phyloP scores from a whole-genome alignment of 2,797 vertebrate species.

The Heteromormyrus szaboi region DNA sequence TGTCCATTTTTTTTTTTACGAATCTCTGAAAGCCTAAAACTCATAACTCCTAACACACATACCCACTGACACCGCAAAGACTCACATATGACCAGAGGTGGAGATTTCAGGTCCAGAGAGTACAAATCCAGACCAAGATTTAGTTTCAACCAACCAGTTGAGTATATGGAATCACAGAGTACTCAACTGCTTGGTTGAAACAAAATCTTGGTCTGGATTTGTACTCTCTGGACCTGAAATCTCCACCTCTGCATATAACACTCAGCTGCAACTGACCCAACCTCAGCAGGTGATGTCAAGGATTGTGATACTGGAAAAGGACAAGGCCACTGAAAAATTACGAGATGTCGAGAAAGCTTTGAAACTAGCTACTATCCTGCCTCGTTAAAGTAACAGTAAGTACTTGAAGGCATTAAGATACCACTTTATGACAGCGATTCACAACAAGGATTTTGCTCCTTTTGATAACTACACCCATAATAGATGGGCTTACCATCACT shows the following conservation, averaged over 20 bases:
- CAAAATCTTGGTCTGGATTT: not conserved
- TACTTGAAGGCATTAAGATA: not conserved
- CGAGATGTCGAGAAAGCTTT: not conserved
- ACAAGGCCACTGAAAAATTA: not conserved
- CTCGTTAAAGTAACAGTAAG: not conserved
- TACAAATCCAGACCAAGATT: not conserved
- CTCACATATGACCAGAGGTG: not conserved
- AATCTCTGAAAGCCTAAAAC: not conserved
- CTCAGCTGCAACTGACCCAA: not conserved
- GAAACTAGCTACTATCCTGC: conserved; percentile 4
- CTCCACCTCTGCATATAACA: not conserved
- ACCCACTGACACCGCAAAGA: not conserved
- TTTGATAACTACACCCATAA: not conserved
- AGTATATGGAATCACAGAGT: not conserved
- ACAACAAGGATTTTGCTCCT: not conserved
- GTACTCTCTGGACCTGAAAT: not conserved
- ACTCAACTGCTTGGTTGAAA: not conserved
- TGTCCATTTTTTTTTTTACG: not conserved
- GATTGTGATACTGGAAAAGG: not conserved
- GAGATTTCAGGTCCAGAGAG: not conserved
- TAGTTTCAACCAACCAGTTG: not conserved
- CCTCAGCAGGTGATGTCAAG: not conserved
- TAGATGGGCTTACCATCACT: not conserved
- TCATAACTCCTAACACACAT: not conserved
- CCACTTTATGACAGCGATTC: not conserved